Evolutionary conservation across 1,140 invertebrate species (phyloP).

Genomic region (Agrypnia vestita): DNA sequence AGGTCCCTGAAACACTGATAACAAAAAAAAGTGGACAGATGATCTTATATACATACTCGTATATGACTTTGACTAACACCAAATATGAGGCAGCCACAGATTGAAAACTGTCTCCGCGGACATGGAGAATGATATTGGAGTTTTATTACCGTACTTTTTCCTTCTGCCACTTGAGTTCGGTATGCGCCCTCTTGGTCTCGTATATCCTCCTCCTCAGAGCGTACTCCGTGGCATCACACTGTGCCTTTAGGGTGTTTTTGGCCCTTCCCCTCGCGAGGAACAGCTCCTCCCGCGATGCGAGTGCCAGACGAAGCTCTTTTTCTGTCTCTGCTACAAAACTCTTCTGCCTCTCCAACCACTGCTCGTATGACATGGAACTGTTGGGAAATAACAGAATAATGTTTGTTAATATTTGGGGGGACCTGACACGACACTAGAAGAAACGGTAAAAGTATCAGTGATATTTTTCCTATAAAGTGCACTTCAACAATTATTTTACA

Average conservation of each 20-base stretch:
- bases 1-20: too few species aligned
- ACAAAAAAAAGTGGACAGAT: too few species aligned
- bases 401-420: too few species aligned
- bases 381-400: slow-evolving; percentile 62
- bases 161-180: slow-evolving; percentile 91
- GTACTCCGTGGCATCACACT: slow-evolving; percentile 88
- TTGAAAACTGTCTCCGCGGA: too few species aligned
- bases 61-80: too few species aligned
- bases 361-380: slow-evolving; percentile 76
- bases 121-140: too few species aligned
- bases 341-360: slow-evolving; percentile 86
- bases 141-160: slow-evolving; percentile 72
- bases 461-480: too few species aligned
- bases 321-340: slow-evolving; percentile 83
- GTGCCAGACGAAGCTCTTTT: slow-evolving; percentile 83
- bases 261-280: slow-evolving; percentile 83
- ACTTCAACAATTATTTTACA: too few species aligned
- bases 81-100: too few species aligned
- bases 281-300: slow-evolving; percentile 83
- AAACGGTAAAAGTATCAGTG: too few species aligned
- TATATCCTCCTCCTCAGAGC: slow-evolving; percentile 86
- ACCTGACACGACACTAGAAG: too few species aligned
- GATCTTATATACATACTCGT: too few species aligned
- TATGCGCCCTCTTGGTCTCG: slow-evolving; percentile 85
- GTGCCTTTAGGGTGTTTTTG: slow-evolving; percentile 83